Evolutionary conservation across 2,113 vertebrate genomes (phyloP), one percentile per base, ranked within the genome.

Genomic region (Nothocercus nigrocapillus): DNA sequence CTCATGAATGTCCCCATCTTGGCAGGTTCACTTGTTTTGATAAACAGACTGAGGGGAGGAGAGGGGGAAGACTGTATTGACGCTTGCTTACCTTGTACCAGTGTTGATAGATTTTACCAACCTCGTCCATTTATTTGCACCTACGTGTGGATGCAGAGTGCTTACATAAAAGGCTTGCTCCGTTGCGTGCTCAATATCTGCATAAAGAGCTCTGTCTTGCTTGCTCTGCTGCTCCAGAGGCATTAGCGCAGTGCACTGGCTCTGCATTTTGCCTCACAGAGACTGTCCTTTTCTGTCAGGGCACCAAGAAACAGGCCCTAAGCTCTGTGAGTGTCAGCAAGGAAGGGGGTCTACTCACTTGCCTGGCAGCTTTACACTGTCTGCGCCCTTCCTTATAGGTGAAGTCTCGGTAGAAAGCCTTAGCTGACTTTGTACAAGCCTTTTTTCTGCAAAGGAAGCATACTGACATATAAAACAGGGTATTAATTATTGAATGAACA

Each of bases 391-490:
- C 69, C 61, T 64, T 53, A 44, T 9, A 54, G n/a, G 27, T 36
- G 27, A 25, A 34, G 25, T 36, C 28, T 54, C 49, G 40, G 30
- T 22, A 88, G 72, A 81, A 90, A 90, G 68, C 14, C 15, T 34
- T 5, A 59, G 42, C 28, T 72, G 68, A 47, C 36, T 90, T 62
- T 62, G 62, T 45, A 59, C 32, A 85, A 45, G 13, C 68, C 38
- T 94, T 90, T 85, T 53, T 36, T 64, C 88, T 72, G 76, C 73
- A 93, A 95, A 91, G 42, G 93, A 85, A 95, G 45, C 15, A 70
- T 28, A 64, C 22, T 76, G 62, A 70, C 58, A 73, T 9, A 79
- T 30, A 59, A 74, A 94, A 51, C 70, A 79, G 16, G 22, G 54
- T 32, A 74, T 67, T 91, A 13, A 18, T 63, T 89, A 82, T 72